Base-by-base conservation (phyloP, 2,113 vertebrate genomes). In the Hoplias malabaricus region DNA sequence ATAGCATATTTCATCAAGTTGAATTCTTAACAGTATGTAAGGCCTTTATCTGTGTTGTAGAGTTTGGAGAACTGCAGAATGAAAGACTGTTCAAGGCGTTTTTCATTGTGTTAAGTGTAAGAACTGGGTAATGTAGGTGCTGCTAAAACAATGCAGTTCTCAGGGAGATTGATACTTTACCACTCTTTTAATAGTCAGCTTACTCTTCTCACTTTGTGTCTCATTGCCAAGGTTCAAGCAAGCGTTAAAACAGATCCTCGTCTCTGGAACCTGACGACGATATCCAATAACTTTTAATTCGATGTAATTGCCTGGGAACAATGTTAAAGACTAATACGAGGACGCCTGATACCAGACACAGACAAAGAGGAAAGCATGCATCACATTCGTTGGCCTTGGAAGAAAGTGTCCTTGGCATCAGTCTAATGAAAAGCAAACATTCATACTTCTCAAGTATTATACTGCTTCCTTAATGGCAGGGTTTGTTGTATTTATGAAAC, bases 301-400 rank as follows among this genome's bases (percentile, higher is more conserved):
- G 48, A 48, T 23, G 25, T 19, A 61, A 19, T 61, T 34, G 57
- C 2, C 2, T 3, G 14, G 31, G 13, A 31, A n/a, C 29, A 7
- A 31, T 59, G 23, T 19, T 31, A 31, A 27, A 31, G 56, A 31
- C 29, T 59, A 31, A 53, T 10, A 4, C 8, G 48, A 53, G 10
- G 1, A 31, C 13, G 2, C 6, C 57, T 19, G 57, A 61, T 61
- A 61, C 0, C 29, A 34, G 29, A 61, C 29, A 5, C 48, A 61
- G 57, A 61, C 57, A 13, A 29, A 57, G 12, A 57, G 54, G 48
- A 53, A 57, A 57, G 57, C 57, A 31, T 61, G 57, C 57, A 29
- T 27, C 54, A 57, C 5, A 4, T 57, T 57, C 14, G 54, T 14
- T 57, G 27, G 27, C 27, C 48, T 23, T 23, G 7, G 27, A 57